phyloP scores from a whole-genome alignment of 2,797 vertebrate genomes.

The Pangasius larnaudii region DNA sequence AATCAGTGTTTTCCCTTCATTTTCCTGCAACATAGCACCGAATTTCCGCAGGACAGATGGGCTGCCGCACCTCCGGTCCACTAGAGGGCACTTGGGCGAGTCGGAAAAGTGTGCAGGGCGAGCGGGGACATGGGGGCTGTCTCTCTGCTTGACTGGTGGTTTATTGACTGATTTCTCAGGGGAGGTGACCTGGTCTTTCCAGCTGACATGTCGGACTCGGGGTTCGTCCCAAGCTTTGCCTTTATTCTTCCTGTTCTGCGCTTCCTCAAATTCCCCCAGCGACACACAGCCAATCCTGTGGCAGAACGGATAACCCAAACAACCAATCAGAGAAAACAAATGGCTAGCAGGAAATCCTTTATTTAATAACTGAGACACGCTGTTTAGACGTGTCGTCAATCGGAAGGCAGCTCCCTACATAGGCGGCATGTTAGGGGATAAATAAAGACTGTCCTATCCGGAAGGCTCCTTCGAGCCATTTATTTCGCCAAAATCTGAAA shows the following conservation, averaged over 20 bases:
- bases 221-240: conserved; percentile 21
- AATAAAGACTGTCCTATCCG: neutral
- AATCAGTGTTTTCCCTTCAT: conserved; percentile 77
- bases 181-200: conserved; percentile 60
- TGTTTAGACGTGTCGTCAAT: neutral
- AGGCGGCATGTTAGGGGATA: neutral
- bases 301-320: conserved; percentile 24
- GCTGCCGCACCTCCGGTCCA: conserved; percentile 71
- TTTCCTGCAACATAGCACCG: conserved; percentile 74
- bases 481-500: neutral
- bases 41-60: conserved; percentile 76
- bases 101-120: conserved; percentile 71
- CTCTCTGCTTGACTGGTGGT: conserved; percentile 74
- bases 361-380: neutral
- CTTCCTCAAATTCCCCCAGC: conserved; percentile 74
- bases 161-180: conserved; percentile 69
- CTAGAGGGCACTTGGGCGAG: conserved; percentile 66
- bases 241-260: conserved; percentile 76
- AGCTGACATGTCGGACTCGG: conserved; percentile 34
- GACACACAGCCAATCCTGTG: conserved; percentile 68
- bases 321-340: neutral
- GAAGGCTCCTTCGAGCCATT: neutral
- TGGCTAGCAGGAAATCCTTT: neutral
- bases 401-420: neutral
- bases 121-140: conserved; percentile 73